These are phyloP conservation scores for Ypsolopha scabrella DNA, from an alignment of 2,888 invertebrate genomes.

Conservation along the genomic window DNA sequence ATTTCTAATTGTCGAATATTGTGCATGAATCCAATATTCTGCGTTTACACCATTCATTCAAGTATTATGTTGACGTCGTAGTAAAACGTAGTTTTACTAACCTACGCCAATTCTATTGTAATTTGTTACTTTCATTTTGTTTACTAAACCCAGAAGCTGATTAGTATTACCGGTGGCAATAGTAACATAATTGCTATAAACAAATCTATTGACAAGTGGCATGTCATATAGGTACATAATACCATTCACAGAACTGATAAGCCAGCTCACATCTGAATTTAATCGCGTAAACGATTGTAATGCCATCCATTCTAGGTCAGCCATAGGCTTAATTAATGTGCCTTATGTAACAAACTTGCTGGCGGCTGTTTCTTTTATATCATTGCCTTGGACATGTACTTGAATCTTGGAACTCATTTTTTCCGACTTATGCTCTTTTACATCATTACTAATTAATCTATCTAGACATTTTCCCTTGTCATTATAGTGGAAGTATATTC, in stretches of 20 bases:
- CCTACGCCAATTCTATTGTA: no score
- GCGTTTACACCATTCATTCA: no score
- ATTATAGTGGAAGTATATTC: no score
- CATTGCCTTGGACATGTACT: conserved; percentile 44
- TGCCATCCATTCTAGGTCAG: conserved; percentile 39
- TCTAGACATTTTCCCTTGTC: background rate
- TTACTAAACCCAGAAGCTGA: no score
- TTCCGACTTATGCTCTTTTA: background rate
- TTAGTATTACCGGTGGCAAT: no score
- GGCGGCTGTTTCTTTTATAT: conserved; percentile 41
- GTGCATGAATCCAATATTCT: background rate
- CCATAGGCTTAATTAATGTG: conserved; percentile 50
- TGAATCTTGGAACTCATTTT: conserved; percentile 30
- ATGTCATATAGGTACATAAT: conserved; percentile 10
- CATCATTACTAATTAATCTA: background rate
- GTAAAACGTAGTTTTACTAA: no score
- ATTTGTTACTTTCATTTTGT: no score
- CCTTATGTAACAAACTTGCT: conserved; percentile 28
- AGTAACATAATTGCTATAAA: no score
- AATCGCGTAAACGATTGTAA: conserved; percentile 30
- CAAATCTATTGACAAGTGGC: no score
- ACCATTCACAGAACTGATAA: background rate
- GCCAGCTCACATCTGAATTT: background rate
- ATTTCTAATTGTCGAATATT: background rate
- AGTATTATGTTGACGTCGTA: no score